A percentile compares a stretch with the other conserved stretches of the same genome.
phyloP scores from a whole-genome alignment of 2,888 invertebrate genomes.

The Lasioglossum figueresi region DNA sequence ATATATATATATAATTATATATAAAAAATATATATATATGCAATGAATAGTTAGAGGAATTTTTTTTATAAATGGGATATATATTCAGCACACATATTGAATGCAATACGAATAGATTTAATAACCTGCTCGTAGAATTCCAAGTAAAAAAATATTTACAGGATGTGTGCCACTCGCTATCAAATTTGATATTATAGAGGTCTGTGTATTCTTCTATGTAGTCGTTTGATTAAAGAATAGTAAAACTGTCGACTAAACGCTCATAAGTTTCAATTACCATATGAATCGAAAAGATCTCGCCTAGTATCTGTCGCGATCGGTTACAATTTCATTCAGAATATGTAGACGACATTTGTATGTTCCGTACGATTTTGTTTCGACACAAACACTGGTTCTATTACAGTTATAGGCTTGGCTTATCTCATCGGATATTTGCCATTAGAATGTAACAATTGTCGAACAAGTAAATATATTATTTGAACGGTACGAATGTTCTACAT shows the following conservation, averaged over 20 bases:
- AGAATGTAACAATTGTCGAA: slow-evolving; percentile 20
- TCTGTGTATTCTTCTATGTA: slow-evolving; percentile 27
- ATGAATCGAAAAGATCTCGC: slow-evolving; percentile 23
- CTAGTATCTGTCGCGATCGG: neutral
- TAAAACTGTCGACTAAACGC: slow-evolving; percentile 10
- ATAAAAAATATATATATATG: neutral
- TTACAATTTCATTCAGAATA: neutral
- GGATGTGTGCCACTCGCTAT: slow-evolving; percentile 43
- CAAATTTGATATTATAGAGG: slow-evolving; percentile 51
- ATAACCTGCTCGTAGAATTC: slow-evolving; percentile 39
- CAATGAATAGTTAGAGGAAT: slow-evolving; percentile 30
- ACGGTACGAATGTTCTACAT: slow-evolving; percentile 12
- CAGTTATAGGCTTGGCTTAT: neutral
- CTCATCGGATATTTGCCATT: neutral
- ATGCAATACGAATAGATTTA: slow-evolving; percentile 40
- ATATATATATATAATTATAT: neutral
- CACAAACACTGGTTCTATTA: slow-evolving; percentile 20
- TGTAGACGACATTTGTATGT: neutral
- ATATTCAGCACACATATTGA: slow-evolving; percentile 47
- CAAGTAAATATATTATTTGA: slow-evolving; percentile 37
- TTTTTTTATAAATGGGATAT: slow-evolving; percentile 31
- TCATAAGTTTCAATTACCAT: neutral
- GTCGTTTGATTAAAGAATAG: slow-evolving; percentile 5
- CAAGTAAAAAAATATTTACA: slow-evolving; percentile 63
- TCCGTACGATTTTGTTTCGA: neutral